Evolutionary conservation across 2,888 invertebrate species (phyloP), one percentile per base, ranked within the genome.

Genomic region (Venusia cambrica): DNA sequence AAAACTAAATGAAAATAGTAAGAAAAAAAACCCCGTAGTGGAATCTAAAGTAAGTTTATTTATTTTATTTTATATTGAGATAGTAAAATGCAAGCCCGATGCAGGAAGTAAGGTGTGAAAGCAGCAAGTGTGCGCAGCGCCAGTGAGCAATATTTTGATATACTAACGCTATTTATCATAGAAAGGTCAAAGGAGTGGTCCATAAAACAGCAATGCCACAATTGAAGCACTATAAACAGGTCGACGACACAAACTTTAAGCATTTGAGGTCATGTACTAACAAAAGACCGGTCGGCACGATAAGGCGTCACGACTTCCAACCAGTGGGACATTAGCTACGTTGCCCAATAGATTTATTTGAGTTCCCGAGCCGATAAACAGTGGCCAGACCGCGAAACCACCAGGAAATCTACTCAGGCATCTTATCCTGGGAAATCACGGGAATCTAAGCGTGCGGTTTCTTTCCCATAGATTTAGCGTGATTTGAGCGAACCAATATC

Each of bases 401-500:
- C 78, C 62, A 72, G 78, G 70, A 77, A 80, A 84, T 83, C 79
- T 77, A 71, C 57, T 63, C 68, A 60, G 61, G 54, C 54, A 81
- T 80, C 83, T 83, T 75, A 85, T 84, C 81, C 75, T 61, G 58
- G 69, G 66, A 73, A 76, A 81, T 79, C 84, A 67, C 62, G 68
- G 72, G 79, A 77, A 83, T 80, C 78, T 71, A 39, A 45, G 57
- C 40, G 52, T 79, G 83, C 61, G 83, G 83, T 83, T 80, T 70
- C 62, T 64, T 79, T 80, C 75, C 70, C 79, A 79, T 77, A 76
- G 73, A 67, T 64, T 62, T 59, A 60, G 55, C 62, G 64, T 80
- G 73, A 81, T 81, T 81, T 77, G 77, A 59, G 58, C 72, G 79
- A 84, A 80, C 78, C 77, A 84, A 85, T 84, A 79, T 80, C 74